Conservation (phyloP, 2,113 vertebrate genomes). For the Cynopterus brachyotis region DNA sequence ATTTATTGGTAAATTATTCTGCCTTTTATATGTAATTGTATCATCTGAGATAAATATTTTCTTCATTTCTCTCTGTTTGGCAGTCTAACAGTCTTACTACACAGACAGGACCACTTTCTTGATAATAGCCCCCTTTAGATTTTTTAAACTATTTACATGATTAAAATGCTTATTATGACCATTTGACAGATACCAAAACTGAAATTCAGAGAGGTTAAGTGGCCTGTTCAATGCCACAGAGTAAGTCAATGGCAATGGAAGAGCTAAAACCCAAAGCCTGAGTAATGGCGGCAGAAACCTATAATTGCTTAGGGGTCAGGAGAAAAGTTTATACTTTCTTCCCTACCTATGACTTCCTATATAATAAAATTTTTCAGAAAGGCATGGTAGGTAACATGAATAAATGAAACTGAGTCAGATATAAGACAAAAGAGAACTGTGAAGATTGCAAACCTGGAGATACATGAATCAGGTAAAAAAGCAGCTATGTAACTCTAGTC, state of each 20-base stretch:
- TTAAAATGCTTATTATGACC: slow-evolving; percentile 38
- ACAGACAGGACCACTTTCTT: not conserved
- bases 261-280: not conserved
- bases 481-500: not conserved
- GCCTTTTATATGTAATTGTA: not conserved
- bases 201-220: not conserved
- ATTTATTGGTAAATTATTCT: not conserved
- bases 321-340: not conserved
- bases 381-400: not conserved
- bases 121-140: not conserved
- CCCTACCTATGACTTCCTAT: not conserved
- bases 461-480: not conserved
- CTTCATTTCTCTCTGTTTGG: not conserved
- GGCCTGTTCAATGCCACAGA: not conserved
- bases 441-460: not conserved
- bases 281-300: not conserved
- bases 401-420: not conserved
- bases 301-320: not conserved
- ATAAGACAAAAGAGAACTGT: not conserved
- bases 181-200: not conserved
- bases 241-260: not conserved
- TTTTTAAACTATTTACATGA: not conserved
- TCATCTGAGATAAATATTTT: not conserved
- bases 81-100: not conserved
- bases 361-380: not conserved